Evolutionary conservation across 2,113 vertebrate genomes (phyloP).

Genomic region (Percina caprodes): DNA sequence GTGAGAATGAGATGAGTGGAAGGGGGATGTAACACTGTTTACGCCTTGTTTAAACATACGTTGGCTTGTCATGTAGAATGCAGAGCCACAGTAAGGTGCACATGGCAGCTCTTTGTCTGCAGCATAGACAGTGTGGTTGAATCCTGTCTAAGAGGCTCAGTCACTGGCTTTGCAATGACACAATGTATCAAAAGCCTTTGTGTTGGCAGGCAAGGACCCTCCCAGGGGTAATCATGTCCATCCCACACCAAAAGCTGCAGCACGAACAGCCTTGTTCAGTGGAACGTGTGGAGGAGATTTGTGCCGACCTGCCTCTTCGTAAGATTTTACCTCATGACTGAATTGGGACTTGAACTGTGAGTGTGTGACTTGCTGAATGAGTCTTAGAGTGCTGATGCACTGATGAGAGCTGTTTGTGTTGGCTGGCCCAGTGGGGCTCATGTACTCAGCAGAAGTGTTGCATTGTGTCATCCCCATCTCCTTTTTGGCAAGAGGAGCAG

Average conservation of each 20-base stretch:
- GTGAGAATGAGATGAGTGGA: slow-evolving; percentile 41
- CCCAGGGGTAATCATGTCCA: slow-evolving; percentile 67
- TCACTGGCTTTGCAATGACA: slow-evolving; percentile 58
- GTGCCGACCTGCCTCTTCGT: slow-evolving; percentile 22
- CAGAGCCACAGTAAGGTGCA: slow-evolving; percentile 26
- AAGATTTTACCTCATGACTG: slow-evolving; percentile 53
- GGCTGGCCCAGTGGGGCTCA: slow-evolving; percentile 54
- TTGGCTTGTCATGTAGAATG: slow-evolving; percentile 42
- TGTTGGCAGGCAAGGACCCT: slow-evolving; percentile 61
- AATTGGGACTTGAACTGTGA: slow-evolving; percentile 38
- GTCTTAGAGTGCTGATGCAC: slow-evolving; percentile 43
- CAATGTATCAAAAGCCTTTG: slow-evolving; percentile 59
- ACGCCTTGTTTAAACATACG: slow-evolving; percentile 7
- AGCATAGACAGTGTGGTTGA: slow-evolving; percentile 53
- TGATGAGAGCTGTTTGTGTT: slow-evolving; percentile 64
- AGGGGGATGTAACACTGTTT: slow-evolving; percentile 18
- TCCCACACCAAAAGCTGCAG: slow-evolving; percentile 49
- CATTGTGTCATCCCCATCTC: slow-evolving; percentile 56
- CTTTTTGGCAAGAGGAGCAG: slow-evolving; percentile 42
- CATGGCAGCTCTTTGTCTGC: slow-evolving; percentile 57
- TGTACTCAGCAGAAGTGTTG: slow-evolving; percentile 63
- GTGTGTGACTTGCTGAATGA: slow-evolving; percentile 14
- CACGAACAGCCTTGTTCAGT: slow-evolving; percentile 48
- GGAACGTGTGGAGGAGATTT: slow-evolving; percentile 49
- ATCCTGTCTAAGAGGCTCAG: slow-evolving; percentile 60